phyloP scores from a whole-genome alignment of 2,888 invertebrate species.

The Drosophila emarginata region DNA sequence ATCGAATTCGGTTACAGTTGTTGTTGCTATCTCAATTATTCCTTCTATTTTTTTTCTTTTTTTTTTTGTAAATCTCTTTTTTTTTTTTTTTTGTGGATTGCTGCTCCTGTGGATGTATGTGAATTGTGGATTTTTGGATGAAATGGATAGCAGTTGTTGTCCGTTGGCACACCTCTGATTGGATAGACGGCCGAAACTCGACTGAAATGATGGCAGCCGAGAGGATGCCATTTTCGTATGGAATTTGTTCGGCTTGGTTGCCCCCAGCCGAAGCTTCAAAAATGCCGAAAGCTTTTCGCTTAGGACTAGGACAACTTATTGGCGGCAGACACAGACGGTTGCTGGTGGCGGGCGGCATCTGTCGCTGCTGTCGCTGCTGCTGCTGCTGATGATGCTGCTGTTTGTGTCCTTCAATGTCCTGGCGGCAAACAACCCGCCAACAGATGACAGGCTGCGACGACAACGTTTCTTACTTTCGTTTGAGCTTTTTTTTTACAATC shows the following conservation, averaged over 20 bases:
- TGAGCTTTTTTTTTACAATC: conserved; percentile 43
- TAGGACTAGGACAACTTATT: conserved; percentile 72
- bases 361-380: conserved; percentile 24
- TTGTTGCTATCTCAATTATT: conserved; percentile 20
- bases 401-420: conserved; percentile 75
- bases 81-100: conserved; percentile 12
- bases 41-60: background rate
- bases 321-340: conserved; percentile 42
- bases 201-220: conserved; percentile 62
- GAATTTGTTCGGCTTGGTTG: conserved; percentile 8
- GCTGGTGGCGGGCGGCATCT: conserved; percentile 12
- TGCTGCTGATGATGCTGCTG: conserved; percentile 29
- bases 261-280: conserved; percentile 11
- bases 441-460: conserved; percentile 70
- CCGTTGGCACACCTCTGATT: conserved; percentile 76
- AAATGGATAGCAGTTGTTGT: conserved; percentile 34
- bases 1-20: conserved; percentile 19
- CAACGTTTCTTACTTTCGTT: conserved; percentile 56
- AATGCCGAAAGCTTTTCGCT: conserved; percentile 60
- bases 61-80: background rate
- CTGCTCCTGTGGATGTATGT: conserved; percentile 11
- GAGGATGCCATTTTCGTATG: conserved; percentile 14
- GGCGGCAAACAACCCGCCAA: conserved; percentile 78
- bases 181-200: conserved; percentile 80
- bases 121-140: conserved; percentile 9